Evolutionary conservation across 2,797 vertebrate species (phyloP), one percentile per base, ranked within the genome.

Genomic region (Spondyliosoma cantharus): DNA sequence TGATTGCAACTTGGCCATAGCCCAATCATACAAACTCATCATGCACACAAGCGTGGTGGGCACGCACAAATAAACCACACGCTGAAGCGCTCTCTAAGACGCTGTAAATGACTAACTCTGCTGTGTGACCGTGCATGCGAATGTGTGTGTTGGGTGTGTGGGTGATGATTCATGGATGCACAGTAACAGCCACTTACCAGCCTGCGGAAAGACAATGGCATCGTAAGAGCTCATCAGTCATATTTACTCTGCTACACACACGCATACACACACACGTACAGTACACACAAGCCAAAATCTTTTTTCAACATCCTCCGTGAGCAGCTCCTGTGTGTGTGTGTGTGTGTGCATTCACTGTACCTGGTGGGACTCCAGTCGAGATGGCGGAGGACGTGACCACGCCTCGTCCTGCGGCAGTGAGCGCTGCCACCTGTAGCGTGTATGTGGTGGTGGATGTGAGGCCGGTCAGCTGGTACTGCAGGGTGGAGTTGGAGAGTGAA

Each of bases 301-400:
- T 54, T 48, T 71, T 52, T 78, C 45, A 59, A 50, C 67, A 69
- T 60, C 67, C 49, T 5, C 69, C 50, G 32, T 76, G 53, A 62
- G 20, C 7, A 9, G 14, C 53, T 60, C 5, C 11, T 52, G 65
- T 53, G 59, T 27, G 27, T 48, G 20, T 25, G 42, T 53, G 74
- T 32, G 15, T 46, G 16, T 46, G 37, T 11, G 37, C 57, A 25
- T 80, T 65, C 75, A 59, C 89, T 90, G 87, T 72, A 99, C 98
- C 97, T 96, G 98, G 98, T 48, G 98, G 98, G 48, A 99, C 97
- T 17, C 97, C 98, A 0, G 98, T 98, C 32, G 98, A 98, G 89
- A 99, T 98, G 87, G 96, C 97, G 76, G 97, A 96, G 5, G 96
- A 95, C 0, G 96, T 96, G 78, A 93, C 83, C 74, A 87, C 83